Conservation (phyloP, 1,140 invertebrate species). For the Amphibalanus amphitrite region DNA sequence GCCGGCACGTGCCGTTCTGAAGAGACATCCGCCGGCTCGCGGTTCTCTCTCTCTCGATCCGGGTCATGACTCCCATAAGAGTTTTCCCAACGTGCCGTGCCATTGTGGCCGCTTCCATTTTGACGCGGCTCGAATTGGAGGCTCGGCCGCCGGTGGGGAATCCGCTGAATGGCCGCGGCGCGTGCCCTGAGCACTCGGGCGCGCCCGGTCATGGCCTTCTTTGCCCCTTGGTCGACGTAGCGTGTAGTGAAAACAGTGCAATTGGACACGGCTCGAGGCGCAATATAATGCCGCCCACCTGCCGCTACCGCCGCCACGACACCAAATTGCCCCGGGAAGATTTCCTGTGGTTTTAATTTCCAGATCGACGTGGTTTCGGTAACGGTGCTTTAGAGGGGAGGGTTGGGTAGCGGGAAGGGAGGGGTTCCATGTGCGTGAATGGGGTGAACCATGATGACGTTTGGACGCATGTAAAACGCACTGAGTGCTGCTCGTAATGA, state of each 20-base stretch:
- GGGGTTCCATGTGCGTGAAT: neutral
- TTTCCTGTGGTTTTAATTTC: conserved; percentile 1
- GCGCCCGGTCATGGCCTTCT: neutral
- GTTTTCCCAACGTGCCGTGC: neutral
- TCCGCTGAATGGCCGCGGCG: neutral
- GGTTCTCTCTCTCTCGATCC: no score
- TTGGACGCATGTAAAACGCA: no score
- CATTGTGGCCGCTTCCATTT: neutral
- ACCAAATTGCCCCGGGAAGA: neutral
- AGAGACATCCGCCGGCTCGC: neutral
- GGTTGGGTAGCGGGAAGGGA: neutral
- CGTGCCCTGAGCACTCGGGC: neutral
- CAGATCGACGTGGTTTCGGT: neutral
- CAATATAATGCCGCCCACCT: neutral
- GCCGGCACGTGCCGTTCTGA: neutral
- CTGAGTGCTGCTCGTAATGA: no score
- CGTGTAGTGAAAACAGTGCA: neutral
- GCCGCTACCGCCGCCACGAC: no score
- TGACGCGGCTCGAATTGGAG: neutral
- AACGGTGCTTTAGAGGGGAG: neutral
- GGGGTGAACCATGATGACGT: no score
- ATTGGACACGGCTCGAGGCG: neutral
- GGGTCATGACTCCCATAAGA: neutral
- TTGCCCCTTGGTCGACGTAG: neutral
- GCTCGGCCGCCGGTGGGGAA: neutral